Evolutionary conservation across 1,140 invertebrate species (phyloP).

Genomic region (Agraylea sexmaculata): DNA sequence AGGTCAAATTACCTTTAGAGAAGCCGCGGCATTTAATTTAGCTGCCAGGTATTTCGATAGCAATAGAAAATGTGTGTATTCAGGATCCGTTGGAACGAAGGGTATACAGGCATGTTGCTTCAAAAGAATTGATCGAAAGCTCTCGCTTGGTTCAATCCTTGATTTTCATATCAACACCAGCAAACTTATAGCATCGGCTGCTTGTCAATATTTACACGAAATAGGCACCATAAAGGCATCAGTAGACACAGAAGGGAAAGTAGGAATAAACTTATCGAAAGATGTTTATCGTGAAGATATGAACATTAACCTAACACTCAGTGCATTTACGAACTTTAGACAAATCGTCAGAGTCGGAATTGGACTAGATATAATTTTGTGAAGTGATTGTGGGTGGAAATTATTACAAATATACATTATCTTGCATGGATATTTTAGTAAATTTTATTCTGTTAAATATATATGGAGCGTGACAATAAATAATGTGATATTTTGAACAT

Average conservation of each 20-base stretch:
- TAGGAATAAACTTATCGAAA: conserved; percentile 1
- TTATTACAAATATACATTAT: too few species aligned
- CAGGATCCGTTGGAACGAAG: conserved; percentile 12
- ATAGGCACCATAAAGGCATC: conserved; percentile 7
- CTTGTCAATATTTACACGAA: conserved; percentile 13
- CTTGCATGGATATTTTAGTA: too few species aligned
- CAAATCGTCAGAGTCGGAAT: conserved; percentile 12
- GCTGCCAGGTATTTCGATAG: conserved; percentile 14
- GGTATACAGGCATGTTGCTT: conserved; percentile 16
- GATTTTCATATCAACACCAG: conserved; percentile 16
- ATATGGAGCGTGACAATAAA: too few species aligned
- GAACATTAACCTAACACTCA: conserved; percentile 4
- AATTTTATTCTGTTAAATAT: too few species aligned
- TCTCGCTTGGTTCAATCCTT: conserved; percentile 13
- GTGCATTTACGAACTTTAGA: conserved; percentile 10
- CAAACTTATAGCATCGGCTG: conserved; percentile 10
- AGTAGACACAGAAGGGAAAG: conserved; percentile 11
- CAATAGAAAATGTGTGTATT: conserved; percentile 1
- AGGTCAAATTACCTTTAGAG: neutral
- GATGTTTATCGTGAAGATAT: neutral
- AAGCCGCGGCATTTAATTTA: conserved; percentile 7
- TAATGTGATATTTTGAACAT: too few species aligned
- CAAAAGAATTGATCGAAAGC: conserved; percentile 10
- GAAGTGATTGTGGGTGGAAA: too few species aligned
- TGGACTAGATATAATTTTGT: conserved; percentile 10